Percentiles rank a stretch among this genome's conserved stretches.
Evolutionary conservation across 2,888 invertebrate species (phyloP).

Genomic region (Ichneumon xanthorius): DNA sequence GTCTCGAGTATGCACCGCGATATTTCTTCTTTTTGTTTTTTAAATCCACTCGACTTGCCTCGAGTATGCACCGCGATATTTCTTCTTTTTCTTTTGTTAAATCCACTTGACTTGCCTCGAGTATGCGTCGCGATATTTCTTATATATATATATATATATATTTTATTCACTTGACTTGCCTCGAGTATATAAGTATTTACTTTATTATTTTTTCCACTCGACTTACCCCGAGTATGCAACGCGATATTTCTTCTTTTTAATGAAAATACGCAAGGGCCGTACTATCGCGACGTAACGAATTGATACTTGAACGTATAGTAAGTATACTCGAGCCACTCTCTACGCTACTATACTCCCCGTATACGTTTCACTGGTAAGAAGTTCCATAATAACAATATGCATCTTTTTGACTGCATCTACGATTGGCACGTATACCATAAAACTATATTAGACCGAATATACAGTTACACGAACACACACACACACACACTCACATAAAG

Average conservation of each 20-base stretch:
- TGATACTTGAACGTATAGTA: slow-evolving; percentile 66
- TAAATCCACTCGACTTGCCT: background rate
- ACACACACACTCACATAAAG: no score
- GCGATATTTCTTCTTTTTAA: background rate
- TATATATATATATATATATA: no score
- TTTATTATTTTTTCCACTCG: background rate
- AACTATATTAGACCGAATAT: slow-evolving; percentile 55
- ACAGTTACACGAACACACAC: slow-evolving; percentile 53
- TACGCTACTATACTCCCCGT: slow-evolving; percentile 65
- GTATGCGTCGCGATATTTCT: background rate
- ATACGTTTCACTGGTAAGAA: slow-evolving; percentile 67
- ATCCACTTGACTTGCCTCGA: background rate
- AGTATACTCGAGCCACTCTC: slow-evolving; percentile 66
- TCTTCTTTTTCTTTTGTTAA: background rate
- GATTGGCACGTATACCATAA: slow-evolving; percentile 64
- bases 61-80: background rate
- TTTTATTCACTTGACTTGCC: no score
- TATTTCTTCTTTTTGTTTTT: background rate
- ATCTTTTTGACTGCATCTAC: slow-evolving; percentile 67
- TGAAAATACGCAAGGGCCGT: background rate
- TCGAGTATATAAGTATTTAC: background rate
- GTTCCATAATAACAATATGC: slow-evolving; percentile 65
- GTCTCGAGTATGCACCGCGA: background rate
- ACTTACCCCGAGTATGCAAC: background rate
- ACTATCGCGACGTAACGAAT: slow-evolving; percentile 61